Evolutionary conservation across 2,888 invertebrate genomes (phyloP), one percentile per base, ranked within the genome.

Genomic region (Eumerus sabulonum): DNA sequence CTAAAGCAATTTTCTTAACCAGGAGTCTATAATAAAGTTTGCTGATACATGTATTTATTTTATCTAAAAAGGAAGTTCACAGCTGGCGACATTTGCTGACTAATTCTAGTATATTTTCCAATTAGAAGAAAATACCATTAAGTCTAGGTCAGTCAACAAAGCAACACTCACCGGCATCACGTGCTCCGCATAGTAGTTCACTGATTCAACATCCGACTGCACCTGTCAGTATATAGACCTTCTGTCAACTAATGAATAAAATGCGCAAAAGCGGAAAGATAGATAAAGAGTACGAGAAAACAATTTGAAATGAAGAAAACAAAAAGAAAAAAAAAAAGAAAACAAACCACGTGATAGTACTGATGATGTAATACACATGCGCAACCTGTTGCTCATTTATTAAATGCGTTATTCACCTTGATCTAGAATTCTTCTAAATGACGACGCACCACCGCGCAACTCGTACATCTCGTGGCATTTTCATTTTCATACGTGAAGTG

Each of bases 391-490:
- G 50, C 54, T 66, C 64, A 74, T 64, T 74, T 77, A 67, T 77
- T 68, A 64, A 79, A 64, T 60, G 68, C 79, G 79, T 68, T 79
- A 74, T 74, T 74, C 74, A 79, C 79, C 79, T 79, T 79, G 79
- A 79, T 79, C 79, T 79, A 79, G 79, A 79, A 79, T 79, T 79
- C 59, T 74, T 79, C 63, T 64, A 47, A 72, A 76, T 66, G 71
- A 76, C 76, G 48, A 57, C 63, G 62, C 71, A 70, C 47, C 59
- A 17, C 63, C 51, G 40, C 13, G n/a, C 51, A 17, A 27, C 45
- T 36, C 27, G 27, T 27, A 27, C 27, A 27, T 66, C 66, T 66
- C 36, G 47, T 64, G 71, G 76, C 62, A 62, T 67, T 74, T 74
- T 70, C 63, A 45, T 63, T 68, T 63, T 70, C 51, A 57, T 51